phyloP scores from a whole-genome alignment of 2,113 vertebrate genomes.

The Copsychus sechellarum region DNA sequence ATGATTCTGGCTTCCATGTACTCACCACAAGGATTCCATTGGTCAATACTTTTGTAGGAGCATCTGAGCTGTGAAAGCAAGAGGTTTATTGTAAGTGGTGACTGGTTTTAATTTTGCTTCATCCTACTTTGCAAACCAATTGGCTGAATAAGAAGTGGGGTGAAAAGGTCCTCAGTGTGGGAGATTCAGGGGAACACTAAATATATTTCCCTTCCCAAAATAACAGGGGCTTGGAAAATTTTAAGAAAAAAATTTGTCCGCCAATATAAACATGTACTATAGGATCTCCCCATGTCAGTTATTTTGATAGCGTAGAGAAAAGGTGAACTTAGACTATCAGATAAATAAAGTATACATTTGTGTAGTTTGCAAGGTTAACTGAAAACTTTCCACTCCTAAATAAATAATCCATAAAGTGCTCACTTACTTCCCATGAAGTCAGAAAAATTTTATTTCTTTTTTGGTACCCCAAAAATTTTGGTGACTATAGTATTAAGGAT shows the following conservation, averaged over 20 bases:
- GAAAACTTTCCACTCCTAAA: neutral
- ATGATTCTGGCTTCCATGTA: neutral
- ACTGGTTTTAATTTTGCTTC: neutral
- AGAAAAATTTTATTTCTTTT: neutral
- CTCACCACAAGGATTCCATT: slow-evolving; percentile 82
- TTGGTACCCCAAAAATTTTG: neutral
- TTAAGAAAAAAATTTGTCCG: neutral
- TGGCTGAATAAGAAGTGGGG: neutral
- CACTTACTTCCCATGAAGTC: neutral
- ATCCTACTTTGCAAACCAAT: neutral
- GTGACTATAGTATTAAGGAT: neutral
- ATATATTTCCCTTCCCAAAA: neutral
- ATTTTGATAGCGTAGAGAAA: neutral
- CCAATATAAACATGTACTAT: neutral
- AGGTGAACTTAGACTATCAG: neutral
- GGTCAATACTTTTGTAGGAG: slow-evolving; percentile 70
- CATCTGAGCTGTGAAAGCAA: slow-evolving; percentile 64
- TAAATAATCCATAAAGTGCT: neutral
- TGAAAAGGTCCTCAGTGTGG: neutral
- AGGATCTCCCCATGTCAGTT: neutral
- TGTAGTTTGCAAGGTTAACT: neutral
- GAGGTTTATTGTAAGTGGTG: neutral
- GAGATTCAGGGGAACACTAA: neutral
- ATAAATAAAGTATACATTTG: neutral
- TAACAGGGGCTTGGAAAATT: fast-evolving